These are phyloP conservation scores for Prionailurus bengalensis DNA, from an alignment of 2,113 vertebrate genomes.

Conservation along the genomic window DNA sequence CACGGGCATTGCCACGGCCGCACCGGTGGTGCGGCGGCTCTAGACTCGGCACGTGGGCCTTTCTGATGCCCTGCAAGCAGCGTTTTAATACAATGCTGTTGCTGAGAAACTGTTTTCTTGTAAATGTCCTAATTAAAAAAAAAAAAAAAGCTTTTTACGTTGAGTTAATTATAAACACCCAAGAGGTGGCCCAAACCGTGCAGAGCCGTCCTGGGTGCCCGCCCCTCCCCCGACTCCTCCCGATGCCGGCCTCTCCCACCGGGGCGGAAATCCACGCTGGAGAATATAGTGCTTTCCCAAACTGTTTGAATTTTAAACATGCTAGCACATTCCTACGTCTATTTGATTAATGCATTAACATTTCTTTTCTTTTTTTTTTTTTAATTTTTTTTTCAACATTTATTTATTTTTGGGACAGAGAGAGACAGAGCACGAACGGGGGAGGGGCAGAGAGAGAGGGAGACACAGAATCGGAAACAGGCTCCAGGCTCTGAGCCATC, in stretches of 20 bases:
- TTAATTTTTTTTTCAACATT: too few species aligned
- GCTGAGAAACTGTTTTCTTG: background rate
- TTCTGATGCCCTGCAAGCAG: fast-evolving
- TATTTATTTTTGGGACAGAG: too few species aligned
- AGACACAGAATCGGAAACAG: too few species aligned
- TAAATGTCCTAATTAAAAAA: background rate
- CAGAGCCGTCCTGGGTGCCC: background rate
- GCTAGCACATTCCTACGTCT: fast-evolving
- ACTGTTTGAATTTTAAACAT: fast-evolving
- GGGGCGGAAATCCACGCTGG: fast-evolving
- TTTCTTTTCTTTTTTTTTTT: background rate
- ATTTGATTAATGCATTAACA: fast-evolving
- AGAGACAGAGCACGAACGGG: too few species aligned
- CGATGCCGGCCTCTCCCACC: fast-evolving
- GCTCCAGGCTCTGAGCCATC: too few species aligned
- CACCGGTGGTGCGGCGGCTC: fast-evolving
- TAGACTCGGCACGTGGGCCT: fast-evolving
- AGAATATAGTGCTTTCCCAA: fast-evolving
- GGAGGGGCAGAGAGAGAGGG: too few species aligned
- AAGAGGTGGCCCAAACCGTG: background rate
- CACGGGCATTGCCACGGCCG: fast-evolving
- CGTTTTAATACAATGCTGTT: fast-evolving
- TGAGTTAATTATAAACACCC: background rate
- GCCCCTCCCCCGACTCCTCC: background rate
- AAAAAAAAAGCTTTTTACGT: background rate